Conservation (phyloP, 2,888 invertebrate genomes). For the Heteromurus nitidus region DNA sequence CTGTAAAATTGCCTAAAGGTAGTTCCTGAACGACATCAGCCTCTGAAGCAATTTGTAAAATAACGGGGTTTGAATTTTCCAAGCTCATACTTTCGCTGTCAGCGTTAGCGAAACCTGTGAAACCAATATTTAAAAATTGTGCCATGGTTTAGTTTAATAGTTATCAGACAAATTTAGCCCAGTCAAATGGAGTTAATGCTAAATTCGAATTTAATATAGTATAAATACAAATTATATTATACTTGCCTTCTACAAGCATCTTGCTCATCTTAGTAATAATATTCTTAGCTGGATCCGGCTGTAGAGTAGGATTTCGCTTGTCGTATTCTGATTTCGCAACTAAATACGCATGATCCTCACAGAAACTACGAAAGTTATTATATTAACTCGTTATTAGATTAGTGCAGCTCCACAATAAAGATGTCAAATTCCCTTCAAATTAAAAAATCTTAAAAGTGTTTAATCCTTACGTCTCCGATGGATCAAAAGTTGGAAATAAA, state of each 20-base stretch:
- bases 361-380: conserved; percentile 16
- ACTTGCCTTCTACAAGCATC: conserved; percentile 45
- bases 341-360: conserved; percentile 39
- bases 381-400: too few species aligned
- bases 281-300: conserved; percentile 31
- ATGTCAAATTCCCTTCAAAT: background rate
- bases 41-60: conserved; percentile 43
- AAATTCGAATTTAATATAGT: too few species aligned
- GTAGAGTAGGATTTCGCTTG: conserved; percentile 28
- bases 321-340: conserved; percentile 41
- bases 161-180: too few species aligned
- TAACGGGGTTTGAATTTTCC: conserved; percentile 10
- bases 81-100: conserved; percentile 4
- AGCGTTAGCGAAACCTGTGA: conserved; percentile 15
- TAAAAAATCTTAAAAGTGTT: background rate
- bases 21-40: conserved; percentile 41
- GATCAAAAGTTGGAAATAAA: conserved; percentile 40
- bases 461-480: conserved; percentile 32
- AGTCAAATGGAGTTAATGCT: too few species aligned
- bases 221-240: too few species aligned
- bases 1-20: conserved; percentile 21
- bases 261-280: conserved; percentile 33
- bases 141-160: too few species aligned
- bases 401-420: too few species aligned
- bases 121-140: too few species aligned